Conservation (phyloP, 2,888 invertebrate species). For the Bugula neritina region DNA sequence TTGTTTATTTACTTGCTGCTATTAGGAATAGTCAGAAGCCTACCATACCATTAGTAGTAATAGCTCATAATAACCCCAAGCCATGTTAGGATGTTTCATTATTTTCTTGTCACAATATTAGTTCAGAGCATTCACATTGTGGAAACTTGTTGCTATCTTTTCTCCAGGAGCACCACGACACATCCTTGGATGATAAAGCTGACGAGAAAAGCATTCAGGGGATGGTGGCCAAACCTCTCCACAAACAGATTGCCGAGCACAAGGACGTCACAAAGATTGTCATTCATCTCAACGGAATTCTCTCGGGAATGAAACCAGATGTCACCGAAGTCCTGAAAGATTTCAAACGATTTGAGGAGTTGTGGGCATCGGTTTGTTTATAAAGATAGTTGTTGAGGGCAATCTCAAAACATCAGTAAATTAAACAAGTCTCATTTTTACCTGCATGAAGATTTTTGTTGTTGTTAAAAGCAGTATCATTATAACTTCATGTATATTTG, state of each 20-base stretch:
- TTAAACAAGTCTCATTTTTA: too few relatives aligned
- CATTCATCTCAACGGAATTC: slow-evolving; percentile 50
- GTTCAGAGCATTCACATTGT: too few relatives aligned
- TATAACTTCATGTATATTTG: neutral
- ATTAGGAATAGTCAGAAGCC: too few relatives aligned
- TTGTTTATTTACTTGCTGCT: too few relatives aligned
- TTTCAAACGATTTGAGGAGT: slow-evolving; percentile 75
- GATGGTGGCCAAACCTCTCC: slow-evolving; percentile 47
- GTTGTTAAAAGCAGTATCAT: neutral
- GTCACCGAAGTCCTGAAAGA: slow-evolving; percentile 72
- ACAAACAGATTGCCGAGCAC: slow-evolving; percentile 62
- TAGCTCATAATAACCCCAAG: too few relatives aligned
- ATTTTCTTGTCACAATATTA: too few relatives aligned
- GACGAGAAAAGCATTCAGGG: slow-evolving; percentile 40
- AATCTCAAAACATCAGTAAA: too few relatives aligned
- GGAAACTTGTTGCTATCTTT: too few relatives aligned
- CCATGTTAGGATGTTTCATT: too few relatives aligned
- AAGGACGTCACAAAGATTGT: slow-evolving; percentile 77
- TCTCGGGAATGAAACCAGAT: slow-evolving; percentile 60
- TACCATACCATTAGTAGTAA: too few relatives aligned
- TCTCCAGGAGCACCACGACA: slow-evolving; percentile 45
- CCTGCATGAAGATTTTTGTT: too few relatives aligned
- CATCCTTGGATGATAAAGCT: slow-evolving; percentile 37
- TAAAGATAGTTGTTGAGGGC: too few relatives aligned
- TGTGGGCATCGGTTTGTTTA: slow-evolving; percentile 49